Evolutionary conservation across 2,888 invertebrate genomes (phyloP), one percentile per base, ranked within the genome.

Genomic region (Sminthurides aquaticus): DNA sequence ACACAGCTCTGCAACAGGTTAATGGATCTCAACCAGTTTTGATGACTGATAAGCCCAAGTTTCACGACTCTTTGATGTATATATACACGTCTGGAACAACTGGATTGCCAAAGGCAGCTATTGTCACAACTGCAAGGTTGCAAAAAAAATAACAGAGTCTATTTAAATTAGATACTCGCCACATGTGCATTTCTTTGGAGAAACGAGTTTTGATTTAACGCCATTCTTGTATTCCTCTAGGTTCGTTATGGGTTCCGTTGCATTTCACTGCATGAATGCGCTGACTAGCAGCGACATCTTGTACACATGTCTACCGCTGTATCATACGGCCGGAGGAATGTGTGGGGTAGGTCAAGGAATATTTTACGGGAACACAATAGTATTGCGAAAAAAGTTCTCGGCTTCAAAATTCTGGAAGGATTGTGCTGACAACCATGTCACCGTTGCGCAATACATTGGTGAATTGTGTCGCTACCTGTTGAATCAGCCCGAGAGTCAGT

Each of bases 21-120:
- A 34, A n/a, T 1, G 25, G 34, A 29, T 25, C 2, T 52, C 54
- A 43, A 2, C 24, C 49, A 1, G 22, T 59, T 15, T n/a, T 25
- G 3, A 34, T 20, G 1, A 8, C 1, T 3, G 49, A 62, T 22
- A 28, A 49, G 22, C 49, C 56, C 15, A 49, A 3, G 11, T 62
- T 57, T 28, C 22, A 22, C 8, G 62, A 62, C 20, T 18, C n/a
- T 28, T 22, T 49, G 56, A 28, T 58, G 26, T 98, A 96, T 77
- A 96, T 98, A 76, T 99, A 93, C 79, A 99, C 99, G 0, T 97
- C 97, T 54, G 99, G 99, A 49, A 99, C 99, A 0, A 99, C 98
- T 1, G 99, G 99, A 3, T 80, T 97, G 68, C 97, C 98, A 0
- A 99, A 98, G 79, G 97, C 98, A 34, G 98, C 98, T 43, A 90